Evolutionary conservation across 2,113 vertebrate species (phyloP).

Genomic region (Daboia siamensis): DNA sequence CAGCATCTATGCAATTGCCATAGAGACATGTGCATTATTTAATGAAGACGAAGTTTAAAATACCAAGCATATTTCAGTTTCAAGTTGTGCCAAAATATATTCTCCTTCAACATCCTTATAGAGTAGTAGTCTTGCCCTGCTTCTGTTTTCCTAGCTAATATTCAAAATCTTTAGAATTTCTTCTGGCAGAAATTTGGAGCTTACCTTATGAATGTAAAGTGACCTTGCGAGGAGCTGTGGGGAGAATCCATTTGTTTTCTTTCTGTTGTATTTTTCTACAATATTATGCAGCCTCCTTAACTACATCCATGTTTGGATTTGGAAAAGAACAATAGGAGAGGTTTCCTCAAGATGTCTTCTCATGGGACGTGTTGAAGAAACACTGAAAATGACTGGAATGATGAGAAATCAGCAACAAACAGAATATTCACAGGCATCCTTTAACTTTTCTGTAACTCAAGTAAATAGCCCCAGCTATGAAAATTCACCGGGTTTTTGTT

Average conservation of each 20-base stretch:
- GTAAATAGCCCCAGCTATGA: not conserved
- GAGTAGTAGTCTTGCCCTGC: not conserved
- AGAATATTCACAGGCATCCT: not conserved
- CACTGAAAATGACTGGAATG: not conserved
- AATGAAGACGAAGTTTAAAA: not conserved
- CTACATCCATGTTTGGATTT: not conserved
- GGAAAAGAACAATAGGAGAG: not conserved
- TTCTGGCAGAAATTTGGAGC: not conserved
- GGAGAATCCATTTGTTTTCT: not conserved
- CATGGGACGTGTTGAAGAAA: not conserved
- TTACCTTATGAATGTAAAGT: not conserved
- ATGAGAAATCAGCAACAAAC: not conserved
- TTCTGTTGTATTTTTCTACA: not conserved
- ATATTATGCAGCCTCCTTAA: not conserved
- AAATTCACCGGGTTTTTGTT: not conserved
- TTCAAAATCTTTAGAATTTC: not conserved
- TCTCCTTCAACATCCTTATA: not conserved
- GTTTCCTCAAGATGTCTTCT: not conserved
- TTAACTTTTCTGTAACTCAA: not conserved
- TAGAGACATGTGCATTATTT: not conserved
- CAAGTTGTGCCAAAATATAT: not conserved
- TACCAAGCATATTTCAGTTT: not conserved
- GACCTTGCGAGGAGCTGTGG: not conserved
- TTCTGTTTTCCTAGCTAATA: not conserved
- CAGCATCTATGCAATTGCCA: not conserved